Percentiles rank a stretch among this genome's conserved stretches.
phyloP scores from a whole-genome alignment of 2,797 vertebrate genomes.

The Echeneis naucrates region DNA sequence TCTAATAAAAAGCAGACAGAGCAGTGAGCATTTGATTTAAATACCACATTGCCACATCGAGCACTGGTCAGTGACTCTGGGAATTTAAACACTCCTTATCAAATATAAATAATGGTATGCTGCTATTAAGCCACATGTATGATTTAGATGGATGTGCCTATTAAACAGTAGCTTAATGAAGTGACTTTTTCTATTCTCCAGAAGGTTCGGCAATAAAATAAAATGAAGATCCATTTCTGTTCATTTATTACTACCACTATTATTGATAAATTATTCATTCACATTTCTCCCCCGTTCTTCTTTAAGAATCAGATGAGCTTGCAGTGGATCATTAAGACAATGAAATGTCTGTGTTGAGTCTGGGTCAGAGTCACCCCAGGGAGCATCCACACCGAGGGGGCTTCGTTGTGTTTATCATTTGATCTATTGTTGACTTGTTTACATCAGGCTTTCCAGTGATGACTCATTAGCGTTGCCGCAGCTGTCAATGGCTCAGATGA shows the following conservation, averaged over 20 bases:
- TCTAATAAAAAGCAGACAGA: constrained; percentile 53
- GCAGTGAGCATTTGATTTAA: constrained; percentile 65
- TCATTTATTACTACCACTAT: constrained; percentile 78
- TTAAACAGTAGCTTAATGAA: constrained; percentile 86
- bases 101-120: constrained; percentile 82
- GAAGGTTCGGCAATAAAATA: constrained; percentile 87
- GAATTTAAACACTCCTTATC: constrained; percentile 76
- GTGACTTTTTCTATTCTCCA: constrained; percentile 82
- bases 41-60: constrained; percentile 59
- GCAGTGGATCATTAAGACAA: constrained; percentile 51
- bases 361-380: constrained; percentile 42
- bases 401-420: constrained; percentile 29
- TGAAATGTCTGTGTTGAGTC: constrained; percentile 41
- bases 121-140: constrained; percentile 83
- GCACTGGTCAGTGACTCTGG: constrained; percentile 47
- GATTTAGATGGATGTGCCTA: constrained; percentile 89
- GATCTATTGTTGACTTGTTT: constrained; percentile 39
- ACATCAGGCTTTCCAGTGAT: constrained; percentile 13
- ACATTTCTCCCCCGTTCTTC: constrained; percentile 73
- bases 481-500: constrained; percentile 22
- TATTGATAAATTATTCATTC: constrained; percentile 87
- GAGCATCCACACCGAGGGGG: constrained; percentile 9
- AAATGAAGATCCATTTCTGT: constrained; percentile 90
- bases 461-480: constrained; percentile 41
- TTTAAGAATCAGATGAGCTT: constrained; percentile 83